phyloP scores from a whole-genome alignment of 2,113 vertebrate species.

The Lathamus discolor region DNA sequence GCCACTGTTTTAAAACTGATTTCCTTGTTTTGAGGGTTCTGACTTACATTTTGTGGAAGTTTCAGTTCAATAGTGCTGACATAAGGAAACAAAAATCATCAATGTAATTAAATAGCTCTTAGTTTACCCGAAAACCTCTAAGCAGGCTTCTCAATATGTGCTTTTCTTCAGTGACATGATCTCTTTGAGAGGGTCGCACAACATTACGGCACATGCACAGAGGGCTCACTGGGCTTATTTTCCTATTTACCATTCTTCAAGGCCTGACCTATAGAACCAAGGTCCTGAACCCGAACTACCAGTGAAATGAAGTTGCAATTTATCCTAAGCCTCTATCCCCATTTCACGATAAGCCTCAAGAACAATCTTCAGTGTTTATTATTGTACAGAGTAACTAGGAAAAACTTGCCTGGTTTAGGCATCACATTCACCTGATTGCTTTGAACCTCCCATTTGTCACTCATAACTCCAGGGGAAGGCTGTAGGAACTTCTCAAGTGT shows the following conservation, averaged over 20 bases:
- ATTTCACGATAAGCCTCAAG: not conserved
- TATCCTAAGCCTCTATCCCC: not conserved
- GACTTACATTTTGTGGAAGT: not conserved
- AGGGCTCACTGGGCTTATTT: not conserved
- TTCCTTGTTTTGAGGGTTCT: not conserved
- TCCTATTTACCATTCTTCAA: not conserved
- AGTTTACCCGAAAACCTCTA: not conserved
- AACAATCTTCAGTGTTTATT: not conserved
- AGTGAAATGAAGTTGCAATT: not conserved
- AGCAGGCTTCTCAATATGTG: not conserved
- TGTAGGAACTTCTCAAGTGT: not conserved
- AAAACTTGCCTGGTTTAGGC: not conserved
- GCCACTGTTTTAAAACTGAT: not conserved
- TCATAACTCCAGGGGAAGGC: not conserved
- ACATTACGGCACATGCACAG: not conserved
- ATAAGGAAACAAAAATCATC: not conserved
- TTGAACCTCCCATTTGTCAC: not conserved
- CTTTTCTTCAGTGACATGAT: not conserved
- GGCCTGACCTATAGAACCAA: not conserved
- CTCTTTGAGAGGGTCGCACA: rapidly evolving
- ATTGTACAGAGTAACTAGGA: not conserved
- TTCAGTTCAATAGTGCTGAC: not conserved
- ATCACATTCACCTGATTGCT: not conserved
- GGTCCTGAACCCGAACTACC: not conserved
- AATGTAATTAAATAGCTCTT: not conserved